Conservation (phyloP, 2,888 invertebrate genomes). For the Metallyticus violacea region DNA sequence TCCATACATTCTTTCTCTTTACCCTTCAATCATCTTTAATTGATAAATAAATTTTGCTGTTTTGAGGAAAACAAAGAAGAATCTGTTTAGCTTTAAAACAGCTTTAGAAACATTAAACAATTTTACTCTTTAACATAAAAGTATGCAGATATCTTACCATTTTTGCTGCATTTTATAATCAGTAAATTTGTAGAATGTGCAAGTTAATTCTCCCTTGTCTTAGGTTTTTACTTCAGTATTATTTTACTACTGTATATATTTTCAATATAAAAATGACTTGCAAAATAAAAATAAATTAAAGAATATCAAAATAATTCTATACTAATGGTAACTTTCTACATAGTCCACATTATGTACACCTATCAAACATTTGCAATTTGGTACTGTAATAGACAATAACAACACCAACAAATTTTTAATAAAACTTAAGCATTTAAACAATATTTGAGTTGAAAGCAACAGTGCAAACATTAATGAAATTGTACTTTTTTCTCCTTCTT, state of each 20-base stretch:
- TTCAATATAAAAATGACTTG: neutral
- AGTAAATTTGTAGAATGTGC: neutral
- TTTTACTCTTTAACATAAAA: neutral
- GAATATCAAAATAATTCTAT: constrained; percentile 4
- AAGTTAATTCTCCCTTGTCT: neutral
- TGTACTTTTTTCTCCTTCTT: neutral
- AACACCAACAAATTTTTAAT: neutral
- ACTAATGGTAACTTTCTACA: constrained; percentile 14
- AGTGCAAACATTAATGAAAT: constrained; percentile 8
- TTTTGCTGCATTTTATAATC: too few species aligned
- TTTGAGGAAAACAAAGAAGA: neutral
- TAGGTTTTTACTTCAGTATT: neutral
- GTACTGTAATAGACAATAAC: constrained; percentile 9
- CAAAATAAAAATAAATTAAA: constrained; percentile 7
- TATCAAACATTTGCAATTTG: neutral
- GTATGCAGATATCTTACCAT: neutral
- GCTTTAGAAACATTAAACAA: neutral
- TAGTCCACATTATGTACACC: neutral
- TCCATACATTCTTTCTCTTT: too few species aligned
- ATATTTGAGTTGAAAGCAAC: neutral
- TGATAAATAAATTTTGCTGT: neutral
- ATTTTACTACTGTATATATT: neutral
- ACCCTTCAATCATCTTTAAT: too few species aligned
- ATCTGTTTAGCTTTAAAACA: neutral
- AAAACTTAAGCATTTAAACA: neutral